Base-by-base conservation (phyloP, 2,888 invertebrate genomes). In the Synergus itoensis region DNA sequence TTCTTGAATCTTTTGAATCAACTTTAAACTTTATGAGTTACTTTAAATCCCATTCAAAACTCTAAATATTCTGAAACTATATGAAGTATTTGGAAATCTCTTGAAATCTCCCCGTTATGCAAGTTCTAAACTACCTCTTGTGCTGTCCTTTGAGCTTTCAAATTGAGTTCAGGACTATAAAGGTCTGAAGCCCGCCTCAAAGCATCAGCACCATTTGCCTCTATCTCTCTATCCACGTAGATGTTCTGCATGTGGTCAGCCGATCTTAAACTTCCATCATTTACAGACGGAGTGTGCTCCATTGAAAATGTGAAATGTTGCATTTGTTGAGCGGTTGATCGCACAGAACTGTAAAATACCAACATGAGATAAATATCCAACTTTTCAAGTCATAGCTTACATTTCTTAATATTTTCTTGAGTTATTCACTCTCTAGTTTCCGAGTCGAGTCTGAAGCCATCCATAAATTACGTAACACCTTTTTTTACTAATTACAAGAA, bases 131-230 rank as follows among this genome's bases (percentile, higher is more conserved):
- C 73, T 84, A 92, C 92, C 87, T 92, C 89, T 85, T 89, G 91
- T 21, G 92, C 92, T 8, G 92, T 92, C 78, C 91, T 88, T 11
- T 91, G 91, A 78, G 92, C 92, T 84, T 91, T 89, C 45, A 91
- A 88, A 84, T 92, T 92, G 4, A 92, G 85, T 84, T 92, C 91
- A 1, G 91, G 91, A 79, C 88, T 92, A 77, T 91, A 92, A n/a
- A 92, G 88, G 84, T 92, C 92, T n/a, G 89, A 90, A 21, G 88
- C 86, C 60, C 88, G 87, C 45, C 86, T 87, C 60, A 82, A 75
- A 57, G 81, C 83, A 69, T 83, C 84, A 53, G 81, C 84, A 36
- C 81, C 78, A 69, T 84, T 79, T 36, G 82, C 62, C 75, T 86
- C 86, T 41, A 80, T 84, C 45, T 88, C 89, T 28, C 82, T 85